Evolutionary conservation across 2,888 invertebrate genomes (phyloP), one percentile per base, ranked within the genome.

Genomic region (Aphodius sticticus): DNA sequence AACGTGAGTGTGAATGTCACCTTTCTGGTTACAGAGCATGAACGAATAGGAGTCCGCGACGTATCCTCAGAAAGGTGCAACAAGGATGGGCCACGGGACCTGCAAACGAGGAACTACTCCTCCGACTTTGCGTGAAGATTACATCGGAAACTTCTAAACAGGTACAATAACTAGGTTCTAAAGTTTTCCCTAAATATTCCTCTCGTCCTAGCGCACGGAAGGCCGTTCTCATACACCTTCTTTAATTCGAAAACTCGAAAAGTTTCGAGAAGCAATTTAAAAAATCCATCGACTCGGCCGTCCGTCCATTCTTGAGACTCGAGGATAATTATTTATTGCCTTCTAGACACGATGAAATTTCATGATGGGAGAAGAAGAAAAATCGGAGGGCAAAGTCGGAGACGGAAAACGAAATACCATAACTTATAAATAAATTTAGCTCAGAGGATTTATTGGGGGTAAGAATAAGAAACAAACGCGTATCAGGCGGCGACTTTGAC

Each of bases 81-180:
- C 84, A 85, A 86, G 87, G 86, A 83, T 86, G 87, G 85, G 87
- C 85, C 85, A 85, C 85, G 85, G 86, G 86, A 89, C 88, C 88
- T 89, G 89, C 87, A 89, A 89, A 87, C 86, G 86, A 87, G 85
- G 86, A 86, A 88, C 88, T 88, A 88, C 87, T 88, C 88, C 88
- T 88, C 87, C 87, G 88, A 87, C 86, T 81, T 82, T 82, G 80
- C 82, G 83, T 82, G 83, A 82, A 81, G 81, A 82, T 82, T 81
- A 82, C 81, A 83, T 77, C 80, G 76, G 82, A 82, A 80, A 80
- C 80, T 80, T 80, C 80, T 80, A 80, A 80, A 80, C 77, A 77
- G 74, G 74, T 80, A 81, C 78, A 80, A 53, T 80, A 80, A 78
- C 81, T 86, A 84, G 86, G 85, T 85, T 84, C 85, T 85, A 84